Evolutionary conservation across 1,140 invertebrate species (phyloP), one percentile per base, ranked within the genome.

Genomic region (Leguminivora glycinivorella): DNA sequence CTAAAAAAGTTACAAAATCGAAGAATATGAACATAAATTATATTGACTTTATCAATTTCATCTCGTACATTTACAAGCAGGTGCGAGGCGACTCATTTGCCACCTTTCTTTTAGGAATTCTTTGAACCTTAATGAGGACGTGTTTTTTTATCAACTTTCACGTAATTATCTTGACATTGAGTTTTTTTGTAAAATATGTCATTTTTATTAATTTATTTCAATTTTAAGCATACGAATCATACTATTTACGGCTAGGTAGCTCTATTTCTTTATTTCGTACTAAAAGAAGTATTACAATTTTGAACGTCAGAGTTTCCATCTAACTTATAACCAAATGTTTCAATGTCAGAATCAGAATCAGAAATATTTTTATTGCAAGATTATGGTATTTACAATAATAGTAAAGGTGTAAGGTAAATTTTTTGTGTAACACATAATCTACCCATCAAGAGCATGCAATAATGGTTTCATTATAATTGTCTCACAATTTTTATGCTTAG

Each of bases 81-180:
- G 58, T 29, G 58, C 14, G 4, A 58, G 24, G 24, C 29, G 56
- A 26, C 56, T 29, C 58, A 29, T 31, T 63, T 63, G 4, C 26
- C 26, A 63, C 25, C 25, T 63, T 63, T 63, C 26, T 63, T 63
- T 63, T 31, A 63, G 25, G 58, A 29, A 63, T 63, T 4, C 17
- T 63, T 34, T 26, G 47, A 22, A 52, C 7, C 47, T n/a, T 22
- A 22, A 2, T 52, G 17, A 9, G 7, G 22, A 52, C 19, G n/a
- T 52, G 47, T 52, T 52, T 52, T 52, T 9, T 4, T 22, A 19
- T 9, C 19, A 52, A 52, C 17, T 52, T 52, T 52, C 47, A 52
- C 47, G n/a, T 22, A 0, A 52, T 52, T 52, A 52, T 9, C 47
- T 4, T 43, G 40, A 1, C n/a, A 47, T 47, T 47, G 43, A 52